Conservation (phyloP, 2,797 vertebrate species). For the Semaprochilodus insignis region DNA sequence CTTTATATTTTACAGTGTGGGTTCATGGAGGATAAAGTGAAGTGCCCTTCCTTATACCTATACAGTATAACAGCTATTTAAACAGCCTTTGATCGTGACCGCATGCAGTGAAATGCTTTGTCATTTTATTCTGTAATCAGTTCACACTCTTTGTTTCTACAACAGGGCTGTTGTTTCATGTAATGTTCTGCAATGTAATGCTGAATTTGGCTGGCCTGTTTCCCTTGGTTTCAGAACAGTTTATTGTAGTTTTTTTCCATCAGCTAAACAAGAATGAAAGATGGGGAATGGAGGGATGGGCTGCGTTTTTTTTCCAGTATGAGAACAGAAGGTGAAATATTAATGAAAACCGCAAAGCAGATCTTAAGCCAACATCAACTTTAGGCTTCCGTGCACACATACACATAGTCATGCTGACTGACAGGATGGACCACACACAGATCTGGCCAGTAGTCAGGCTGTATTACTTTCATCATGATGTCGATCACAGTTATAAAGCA, state of each 20-base stretch:
- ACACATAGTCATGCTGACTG: background rate
- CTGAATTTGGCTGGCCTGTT: background rate
- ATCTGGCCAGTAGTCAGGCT: constrained; percentile 2
- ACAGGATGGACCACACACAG: constrained; percentile 17
- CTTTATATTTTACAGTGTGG: too few species aligned
- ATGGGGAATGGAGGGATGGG: background rate
- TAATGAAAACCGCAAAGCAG: constrained; percentile 3
- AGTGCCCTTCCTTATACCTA: too few species aligned
- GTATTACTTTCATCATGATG: background rate
- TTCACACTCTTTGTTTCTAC: constrained; percentile 3
- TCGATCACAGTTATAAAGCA: background rate
- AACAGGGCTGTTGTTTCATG: background rate
- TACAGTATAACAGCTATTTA: too few species aligned
- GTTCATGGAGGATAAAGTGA: too few species aligned
- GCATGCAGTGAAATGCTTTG: background rate
- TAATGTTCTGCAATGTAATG: background rate
- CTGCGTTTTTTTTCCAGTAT: background rate
- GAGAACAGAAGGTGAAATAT: constrained; percentile 7
- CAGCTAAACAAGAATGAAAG: background rate
- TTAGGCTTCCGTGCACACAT: background rate
- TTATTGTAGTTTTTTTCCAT: background rate
- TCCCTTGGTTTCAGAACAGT: background rate
- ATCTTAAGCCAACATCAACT: constrained; percentile 13
- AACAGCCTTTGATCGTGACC: background rate
- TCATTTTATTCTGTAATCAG: background rate